Evolutionary conservation across 2,113 vertebrate species (phyloP).

Genomic region (Anarhynchus alexandrinus): DNA sequence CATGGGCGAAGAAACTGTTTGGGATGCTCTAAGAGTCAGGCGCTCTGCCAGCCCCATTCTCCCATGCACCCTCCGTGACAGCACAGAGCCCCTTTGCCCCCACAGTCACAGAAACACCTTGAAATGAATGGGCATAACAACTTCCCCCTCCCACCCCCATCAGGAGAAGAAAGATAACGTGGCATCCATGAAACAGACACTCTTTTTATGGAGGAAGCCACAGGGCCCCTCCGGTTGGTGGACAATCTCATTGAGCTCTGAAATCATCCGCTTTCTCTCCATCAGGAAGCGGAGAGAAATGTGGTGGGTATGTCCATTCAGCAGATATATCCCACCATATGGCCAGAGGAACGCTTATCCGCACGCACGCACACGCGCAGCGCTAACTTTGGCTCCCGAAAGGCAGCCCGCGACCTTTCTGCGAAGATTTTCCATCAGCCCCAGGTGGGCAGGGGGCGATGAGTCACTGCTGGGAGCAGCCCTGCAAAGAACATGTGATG

Average conservation of each 20-base stretch:
- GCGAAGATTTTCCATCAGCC: background rate
- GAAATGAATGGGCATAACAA: background rate
- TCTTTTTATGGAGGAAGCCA: background rate
- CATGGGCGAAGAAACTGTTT: accelerated
- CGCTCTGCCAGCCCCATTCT: background rate
- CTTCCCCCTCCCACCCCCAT: background rate
- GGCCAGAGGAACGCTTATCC: background rate
- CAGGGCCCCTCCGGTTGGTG: background rate
- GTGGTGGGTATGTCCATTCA: background rate
- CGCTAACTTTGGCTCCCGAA: background rate
- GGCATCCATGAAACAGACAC: background rate
- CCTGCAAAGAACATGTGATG: background rate
- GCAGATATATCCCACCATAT: constrained; percentile 1
- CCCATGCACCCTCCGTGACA: background rate
- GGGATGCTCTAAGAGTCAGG: background rate
- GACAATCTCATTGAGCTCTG: background rate
- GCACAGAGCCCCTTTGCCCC: background rate
- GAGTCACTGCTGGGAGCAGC: constrained; percentile 36
- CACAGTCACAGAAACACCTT: background rate
- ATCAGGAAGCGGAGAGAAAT: background rate
- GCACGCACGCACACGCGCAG: background rate
- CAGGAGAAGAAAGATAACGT: accelerated
- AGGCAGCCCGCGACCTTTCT: background rate
- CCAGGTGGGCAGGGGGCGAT: constrained; percentile 19
- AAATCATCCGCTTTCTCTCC: background rate